A percentile compares a stretch with the other conserved stretches of the same genome.
Conservation (phyloP, 2,797 vertebrate species). For the Ctenopoma kingsleyae region DNA sequence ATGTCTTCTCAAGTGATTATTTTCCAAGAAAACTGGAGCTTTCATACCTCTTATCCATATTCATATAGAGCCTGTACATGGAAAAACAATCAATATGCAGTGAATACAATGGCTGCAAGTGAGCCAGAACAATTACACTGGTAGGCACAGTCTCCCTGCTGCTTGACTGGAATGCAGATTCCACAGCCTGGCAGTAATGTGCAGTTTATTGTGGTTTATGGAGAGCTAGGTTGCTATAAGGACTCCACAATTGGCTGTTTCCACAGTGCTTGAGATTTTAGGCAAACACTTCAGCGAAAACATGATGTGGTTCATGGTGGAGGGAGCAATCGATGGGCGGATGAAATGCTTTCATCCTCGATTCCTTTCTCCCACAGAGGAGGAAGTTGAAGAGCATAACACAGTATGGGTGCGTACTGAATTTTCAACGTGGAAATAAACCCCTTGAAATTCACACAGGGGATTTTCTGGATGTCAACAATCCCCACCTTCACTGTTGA, state of each 20-base stretch:
- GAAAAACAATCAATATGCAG: conserved; percentile 41
- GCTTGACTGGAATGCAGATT: conserved; percentile 63
- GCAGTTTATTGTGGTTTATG: conserved; percentile 69
- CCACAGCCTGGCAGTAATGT: conserved; percentile 67
- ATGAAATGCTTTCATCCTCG: conserved; percentile 59
- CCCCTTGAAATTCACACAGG: conserved; percentile 55
- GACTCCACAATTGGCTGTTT: conserved; percentile 59
- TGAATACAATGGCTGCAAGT: conserved; percentile 34
- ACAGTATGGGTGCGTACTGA: conserved; percentile 38
- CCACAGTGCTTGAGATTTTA: conserved; percentile 58
- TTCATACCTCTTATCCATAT: conserved; percentile 12
- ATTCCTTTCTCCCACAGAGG: conserved; percentile 36
- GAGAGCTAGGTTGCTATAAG: conserved; percentile 61
- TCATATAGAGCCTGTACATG: conserved; percentile 10
- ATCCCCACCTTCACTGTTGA: conserved; percentile 36
- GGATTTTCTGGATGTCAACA: conserved; percentile 36
- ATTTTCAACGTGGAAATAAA: conserved; percentile 60
- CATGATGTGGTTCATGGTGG: conserved; percentile 47
- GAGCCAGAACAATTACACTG: conserved; percentile 47
- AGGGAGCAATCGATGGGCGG: conserved; percentile 58
- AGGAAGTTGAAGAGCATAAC: conserved; percentile 56
- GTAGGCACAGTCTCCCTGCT: conserved; percentile 35
- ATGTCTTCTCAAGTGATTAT: not conserved
- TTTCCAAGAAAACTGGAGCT: not conserved
- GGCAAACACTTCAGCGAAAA: conserved; percentile 64